phyloP scores from a whole-genome alignment of 2,797 vertebrate species.

The Sylvia borin region DNA sequence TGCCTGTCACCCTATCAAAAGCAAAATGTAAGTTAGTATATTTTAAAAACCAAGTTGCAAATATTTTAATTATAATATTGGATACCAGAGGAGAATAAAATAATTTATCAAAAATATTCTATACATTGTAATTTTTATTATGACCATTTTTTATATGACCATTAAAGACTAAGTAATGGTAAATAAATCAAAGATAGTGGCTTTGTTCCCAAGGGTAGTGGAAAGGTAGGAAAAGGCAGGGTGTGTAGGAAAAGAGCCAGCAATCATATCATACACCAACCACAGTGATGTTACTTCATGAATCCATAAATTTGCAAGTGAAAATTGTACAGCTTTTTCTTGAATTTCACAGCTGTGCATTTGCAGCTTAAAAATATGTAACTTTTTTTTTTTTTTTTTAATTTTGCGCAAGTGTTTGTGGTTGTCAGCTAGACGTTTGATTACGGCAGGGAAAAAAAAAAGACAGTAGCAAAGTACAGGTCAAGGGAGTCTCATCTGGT shows the following conservation, averaged over 20 bases:
- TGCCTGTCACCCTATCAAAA: constrained; percentile 51
- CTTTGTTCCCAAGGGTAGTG: not conserved
- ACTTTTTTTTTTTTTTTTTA: not conserved
- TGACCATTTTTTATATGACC: not conserved
- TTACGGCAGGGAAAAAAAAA: constrained; percentile 35
- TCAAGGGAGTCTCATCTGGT: constrained; percentile 41
- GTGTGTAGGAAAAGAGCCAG: constrained; percentile 58
- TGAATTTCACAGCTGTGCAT: constrained; percentile 70
- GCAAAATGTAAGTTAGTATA: not conserved
- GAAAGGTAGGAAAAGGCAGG: constrained; percentile 64
- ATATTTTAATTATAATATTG: not conserved
- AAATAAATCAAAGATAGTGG: constrained; percentile 2
- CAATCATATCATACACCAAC: constrained; percentile 52
- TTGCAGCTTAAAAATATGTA: constrained; percentile 70
- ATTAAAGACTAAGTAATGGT: not conserved
- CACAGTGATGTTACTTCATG: constrained; percentile 58
- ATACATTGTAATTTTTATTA: not conserved
- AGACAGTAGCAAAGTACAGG: not conserved
- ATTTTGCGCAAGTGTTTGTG: constrained; percentile 58
- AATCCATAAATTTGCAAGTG: constrained; percentile 76
- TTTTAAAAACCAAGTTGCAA: constrained; percentile 18
- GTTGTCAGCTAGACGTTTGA: constrained; percentile 62
- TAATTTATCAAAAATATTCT: not conserved
- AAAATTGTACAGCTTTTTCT: constrained; percentile 69
- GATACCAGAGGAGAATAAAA: not conserved